Conservation (phyloP, 2,113 vertebrate species). For the Pampusana beccarii region DNA sequence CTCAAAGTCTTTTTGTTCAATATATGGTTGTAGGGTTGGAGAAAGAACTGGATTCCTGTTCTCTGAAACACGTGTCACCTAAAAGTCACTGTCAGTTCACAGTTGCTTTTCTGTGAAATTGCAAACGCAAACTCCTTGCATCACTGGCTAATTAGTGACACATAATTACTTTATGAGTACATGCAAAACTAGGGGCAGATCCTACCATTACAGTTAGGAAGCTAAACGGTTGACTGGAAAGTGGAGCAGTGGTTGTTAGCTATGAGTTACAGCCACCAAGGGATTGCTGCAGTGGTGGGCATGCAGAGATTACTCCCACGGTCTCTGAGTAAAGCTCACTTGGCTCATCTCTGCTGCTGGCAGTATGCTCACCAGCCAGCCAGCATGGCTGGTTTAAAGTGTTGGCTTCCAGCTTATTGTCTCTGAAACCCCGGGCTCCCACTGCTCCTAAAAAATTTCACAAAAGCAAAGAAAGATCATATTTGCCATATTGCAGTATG, state of each 20-base stretch:
- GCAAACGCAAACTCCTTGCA: neutral
- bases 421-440: neutral
- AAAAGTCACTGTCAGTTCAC: neutral
- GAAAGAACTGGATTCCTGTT: neutral
- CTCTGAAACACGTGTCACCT: neutral
- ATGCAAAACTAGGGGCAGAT: neutral
- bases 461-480: neutral
- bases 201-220: neutral
- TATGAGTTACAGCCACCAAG: neutral
- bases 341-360: neutral
- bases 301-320: fast-evolving
- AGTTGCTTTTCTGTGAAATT: neutral
- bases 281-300: neutral
- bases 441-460: neutral
- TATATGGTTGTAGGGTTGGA: neutral
- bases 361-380: neutral
- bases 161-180: neutral
- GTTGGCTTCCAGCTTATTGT: neutral
- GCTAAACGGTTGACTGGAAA: neutral
- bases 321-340: neutral
- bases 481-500: neutral
- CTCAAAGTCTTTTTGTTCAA: neutral
- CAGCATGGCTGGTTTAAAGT: neutral
- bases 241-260: fast-evolving
- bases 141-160: neutral